Base-by-base conservation (phyloP, 2,888 invertebrate genomes). In the Dysmachus trigonus region DNA sequence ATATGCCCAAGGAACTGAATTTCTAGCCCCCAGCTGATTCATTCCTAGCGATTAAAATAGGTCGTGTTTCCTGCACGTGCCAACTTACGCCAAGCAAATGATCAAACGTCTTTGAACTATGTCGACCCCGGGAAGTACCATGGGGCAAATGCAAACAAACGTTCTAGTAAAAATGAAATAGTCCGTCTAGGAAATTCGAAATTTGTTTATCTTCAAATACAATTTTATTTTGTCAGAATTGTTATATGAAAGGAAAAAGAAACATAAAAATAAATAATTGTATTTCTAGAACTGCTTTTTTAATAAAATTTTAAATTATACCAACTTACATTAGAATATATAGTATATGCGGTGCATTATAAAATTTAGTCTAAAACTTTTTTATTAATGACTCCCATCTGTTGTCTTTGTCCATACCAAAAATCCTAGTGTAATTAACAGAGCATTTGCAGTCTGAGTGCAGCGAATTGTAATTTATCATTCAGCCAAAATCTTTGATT, bases 61-160 rank as follows among this genome's bases (percentile, higher is more conserved):
- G 62, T 62, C 62, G 62, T 62, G 62, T 62, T 76, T 38, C 33
- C 1, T 38, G 76, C 76, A 76, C 76, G 76, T 76, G 76, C 38
- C 76, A 22, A 76, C 76, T 13, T 76, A 38, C 0, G 18, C 8
- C 76, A 27, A 76, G 38, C 76, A 76, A 76, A 76, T 76, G 76
- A 76, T 76, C 76, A 76, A 76, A 22, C 38, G 22, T n/a, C 76
- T 76, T 76, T 76, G 76, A 76, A 76, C 76, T 76, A 22, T 41
- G 38, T 35, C 76, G 38, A 76, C 76, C 35, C 38, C 10, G 4
- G 35, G 18, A 22, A 76, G 18, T 4, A 22, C 33, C 33, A 7
- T 74, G 33, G 15, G 22, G 38, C 38, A 22, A 35, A 38, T 10
- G 76, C 33, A 76, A 76, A 76, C 76, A 76, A 38, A 31, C 38